Base-by-base conservation (phyloP, 1,140 invertebrate species). In the Drosophila nigromelanica region DNA sequence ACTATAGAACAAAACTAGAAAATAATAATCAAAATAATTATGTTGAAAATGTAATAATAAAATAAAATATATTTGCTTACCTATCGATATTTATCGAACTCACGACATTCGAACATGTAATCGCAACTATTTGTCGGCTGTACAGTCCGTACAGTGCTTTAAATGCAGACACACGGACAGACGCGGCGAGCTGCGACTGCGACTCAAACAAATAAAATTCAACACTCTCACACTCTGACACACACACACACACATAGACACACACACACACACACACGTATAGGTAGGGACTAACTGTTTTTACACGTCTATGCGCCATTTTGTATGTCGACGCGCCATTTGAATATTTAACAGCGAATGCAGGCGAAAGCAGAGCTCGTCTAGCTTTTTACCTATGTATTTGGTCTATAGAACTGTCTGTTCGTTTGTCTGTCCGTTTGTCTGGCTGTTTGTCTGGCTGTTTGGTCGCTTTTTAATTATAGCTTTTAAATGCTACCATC, bases 381-480 rank as follows among this genome's bases (percentile, higher is more conserved):
- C 82, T 81, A 81, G 78, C 60, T 73, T 69, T 71, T 55, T 59
- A 60, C 51, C 45, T 21, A 58, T 62, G 24, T 50, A 39, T 59
- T 11, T 42, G 52, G 42, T 51, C 35, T 40, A 27, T 27, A 27
- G 27, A 6, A 27, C 27, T 27, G 11, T 48, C 33, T 78, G 27
- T 64, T 1, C 5, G 37, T 43, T 10, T 55, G 39, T 64, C 11
- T 45, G 50, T 64, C 11, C 27, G 5, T 6, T 27, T 50, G 59
- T 40, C 48, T 61, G 18, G 51, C 11, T 50, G 59, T 64, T 6
- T 51, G 60, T 54, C 30, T 66, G 51, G 14, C 51, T 74, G 67
- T 85, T 85, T 85, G 80, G 82, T 87, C 80, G 83, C 82, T 87
- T 87, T 89, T 87, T 87, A 87, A 87, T 87, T 87, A 87, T 87